Evolutionary conservation across 2,113 vertebrate genomes (phyloP), one percentile per base, ranked within the genome.

Genomic region (Gobius niger): DNA sequence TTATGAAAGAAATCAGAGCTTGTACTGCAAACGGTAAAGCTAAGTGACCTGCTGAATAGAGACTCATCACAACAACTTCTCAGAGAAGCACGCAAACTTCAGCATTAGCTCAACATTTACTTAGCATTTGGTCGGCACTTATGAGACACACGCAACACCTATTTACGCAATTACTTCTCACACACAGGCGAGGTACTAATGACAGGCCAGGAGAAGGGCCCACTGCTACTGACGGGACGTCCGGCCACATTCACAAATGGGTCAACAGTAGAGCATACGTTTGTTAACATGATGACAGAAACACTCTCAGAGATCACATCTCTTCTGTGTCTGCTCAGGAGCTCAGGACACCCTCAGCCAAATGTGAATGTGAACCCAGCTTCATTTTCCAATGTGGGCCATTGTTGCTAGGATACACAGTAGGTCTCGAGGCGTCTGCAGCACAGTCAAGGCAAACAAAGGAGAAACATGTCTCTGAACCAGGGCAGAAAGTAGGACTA

Each of bases 381-480:
- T 71, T 77, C 71, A 74, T 76, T 76, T 71, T 79, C 63, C 70
- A 82, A 76, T 83, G 70, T 78, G 74, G 65, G 67, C 70, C 73
- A 71, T 49, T 82, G 87, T 87, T 89, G 85, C 85, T 84, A 84
- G 87, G 87, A 74, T 81, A 87, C 83, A 13, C 65, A 75, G 59
- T 44, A 80, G 56, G 59, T 70, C 70, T 70, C 62, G 63, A 69
- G 73, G 49, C 59, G 59, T 78, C 56, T 63, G 63, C n/a, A 63
- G 62, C 49, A 47, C 52, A 44, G 61, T 65, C 70, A 50, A 77
- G 57, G 56, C 53, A 83, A 75, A 85, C 74, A 80, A 71, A 80
- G 54, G 68, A 75, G 63, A 44, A 60, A 57, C 65, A 63, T 80
- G 10, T 44, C 11, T 0, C 3, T 56, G 44, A 14, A 44, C 7